Base-by-base conservation (phyloP, 2,888 invertebrate species). In the Lingula anatina region DNA sequence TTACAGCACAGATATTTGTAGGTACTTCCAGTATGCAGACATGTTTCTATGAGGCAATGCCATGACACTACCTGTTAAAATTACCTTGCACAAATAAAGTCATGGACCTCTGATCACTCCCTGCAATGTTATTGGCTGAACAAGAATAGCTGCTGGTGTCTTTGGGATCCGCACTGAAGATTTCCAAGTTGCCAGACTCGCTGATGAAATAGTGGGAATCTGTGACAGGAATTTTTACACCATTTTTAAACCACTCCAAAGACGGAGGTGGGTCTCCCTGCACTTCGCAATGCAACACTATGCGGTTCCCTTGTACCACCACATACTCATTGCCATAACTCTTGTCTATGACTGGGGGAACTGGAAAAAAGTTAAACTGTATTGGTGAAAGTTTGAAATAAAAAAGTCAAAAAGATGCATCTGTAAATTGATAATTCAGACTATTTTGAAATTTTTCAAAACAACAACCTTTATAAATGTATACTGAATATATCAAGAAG, bases 221-320 rank as follows among this genome's bases (percentile, higher is more conserved):
- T 4, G 64, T 63, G 26, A 66, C 61, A 0, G 70, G 66, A 36
- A 75, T 69, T 4, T 66, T 61, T 31, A 60, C 58, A 18, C 73
- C 74, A 55, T 74, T 72, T 56, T 77, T 79, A 43, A 64, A 74
- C 80, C 80, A 80, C 3, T 67, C 59, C 40, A 79, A 70, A 18
- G 51, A 49, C 4, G 80, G 79, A 12, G 57, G 61, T 0, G 80
- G 80, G 28, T 73, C 70, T 20, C 78, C 80, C 5, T 65, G 63
- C 1, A 75, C 76, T 37, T 72, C 69, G 59, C 80, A 81, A 0
- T 75, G 74, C 25, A 81, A 59, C 18, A 71, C 68, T 18, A 80
- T 65, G 9, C 76, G 65, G 31, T 69, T 58, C 2, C 73, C 75
- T 46, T 66, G 64, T 2, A 59, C 55, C 4, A 66, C 66, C 3